Conservation (phyloP, 2,888 invertebrate species). For the Vanessa cardui region DNA sequence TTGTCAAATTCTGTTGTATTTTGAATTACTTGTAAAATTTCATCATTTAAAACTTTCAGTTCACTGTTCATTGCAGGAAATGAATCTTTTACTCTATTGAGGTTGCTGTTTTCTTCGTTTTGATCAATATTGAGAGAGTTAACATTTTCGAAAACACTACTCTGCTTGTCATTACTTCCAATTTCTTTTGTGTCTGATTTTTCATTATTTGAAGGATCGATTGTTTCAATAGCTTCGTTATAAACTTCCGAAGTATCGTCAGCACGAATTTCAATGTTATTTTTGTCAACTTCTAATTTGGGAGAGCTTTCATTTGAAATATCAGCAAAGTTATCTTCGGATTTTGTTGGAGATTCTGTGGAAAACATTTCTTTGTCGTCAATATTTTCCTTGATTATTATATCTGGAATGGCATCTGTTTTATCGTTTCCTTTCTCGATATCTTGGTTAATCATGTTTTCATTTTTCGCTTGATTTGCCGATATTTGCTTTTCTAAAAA, state of each 20-base stretch:
- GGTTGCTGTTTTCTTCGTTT: background rate
- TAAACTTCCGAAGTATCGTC: background rate
- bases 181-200: background rate
- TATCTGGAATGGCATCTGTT: slow-evolving; percentile 10
- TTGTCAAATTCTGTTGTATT: background rate
- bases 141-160: background rate
- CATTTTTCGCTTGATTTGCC: slow-evolving; percentile 62
- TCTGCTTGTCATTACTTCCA: background rate
- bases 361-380: slow-evolving; percentile 51
- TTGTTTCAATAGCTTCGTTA: background rate
- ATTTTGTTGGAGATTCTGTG: slow-evolving; percentile 61
- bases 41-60: slow-evolving; percentile 28
- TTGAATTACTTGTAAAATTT: slow-evolving; percentile 16
- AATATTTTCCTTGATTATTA: slow-evolving; percentile 14
- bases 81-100: background rate
- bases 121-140: background rate
- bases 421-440: slow-evolving; percentile 47
- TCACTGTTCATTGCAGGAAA: background rate
- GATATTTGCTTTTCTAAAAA: slow-evolving; percentile 61
- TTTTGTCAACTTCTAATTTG: slow-evolving; percentile 47
- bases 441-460: slow-evolving; percentile 65
- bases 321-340: slow-evolving; percentile 71
- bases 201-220: background rate
- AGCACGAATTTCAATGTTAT: slow-evolving; percentile 21
- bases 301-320: slow-evolving; percentile 65